Percentiles rank a stretch among this genome's conserved stretches.
These are phyloP conservation scores for Podiceps cristatus DNA, from an alignment of 2,113 vertebrate genomes.

Conservation along the genomic window DNA sequence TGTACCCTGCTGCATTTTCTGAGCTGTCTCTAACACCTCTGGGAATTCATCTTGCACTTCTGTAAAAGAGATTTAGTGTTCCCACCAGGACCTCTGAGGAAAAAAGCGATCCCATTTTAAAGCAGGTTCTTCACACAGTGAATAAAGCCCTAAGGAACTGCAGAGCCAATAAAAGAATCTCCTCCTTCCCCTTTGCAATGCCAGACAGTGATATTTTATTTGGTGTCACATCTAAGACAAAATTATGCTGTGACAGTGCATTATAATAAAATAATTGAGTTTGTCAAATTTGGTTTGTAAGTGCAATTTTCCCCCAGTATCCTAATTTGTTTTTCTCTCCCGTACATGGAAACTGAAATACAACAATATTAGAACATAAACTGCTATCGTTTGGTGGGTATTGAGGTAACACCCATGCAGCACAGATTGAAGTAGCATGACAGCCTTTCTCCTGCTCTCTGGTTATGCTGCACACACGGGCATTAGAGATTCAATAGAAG, in stretches of 20 bases:
- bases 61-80: constrained; percentile 40
- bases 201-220: constrained; percentile 2
- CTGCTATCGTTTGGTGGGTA: not conserved
- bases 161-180: constrained; percentile 26
- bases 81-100: constrained; percentile 16
- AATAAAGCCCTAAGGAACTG: constrained; percentile 45
- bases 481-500: not conserved
- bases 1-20: not conserved
- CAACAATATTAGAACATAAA: not conserved
- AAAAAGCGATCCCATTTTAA: constrained; percentile 28
- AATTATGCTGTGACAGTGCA: not conserved
- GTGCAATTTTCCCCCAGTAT: not conserved
- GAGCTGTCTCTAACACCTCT: not conserved
- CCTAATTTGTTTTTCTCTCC: not conserved
- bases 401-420: not conserved
- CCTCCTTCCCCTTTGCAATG: not conserved
- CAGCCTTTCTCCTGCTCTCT: not conserved
- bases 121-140: constrained; percentile 18
- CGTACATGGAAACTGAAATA: not conserved
- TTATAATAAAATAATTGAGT: constrained; percentile 29
- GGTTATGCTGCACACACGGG: not conserved
- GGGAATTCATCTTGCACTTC: constrained; percentile 45
- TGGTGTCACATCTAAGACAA: constrained; percentile 9
- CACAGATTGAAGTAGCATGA: not conserved
- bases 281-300: constrained; percentile 6